Conservation (phyloP, 37 sponge, comb jelly and placozoan genomes). For the Cladorhizidae sp. region DNA sequence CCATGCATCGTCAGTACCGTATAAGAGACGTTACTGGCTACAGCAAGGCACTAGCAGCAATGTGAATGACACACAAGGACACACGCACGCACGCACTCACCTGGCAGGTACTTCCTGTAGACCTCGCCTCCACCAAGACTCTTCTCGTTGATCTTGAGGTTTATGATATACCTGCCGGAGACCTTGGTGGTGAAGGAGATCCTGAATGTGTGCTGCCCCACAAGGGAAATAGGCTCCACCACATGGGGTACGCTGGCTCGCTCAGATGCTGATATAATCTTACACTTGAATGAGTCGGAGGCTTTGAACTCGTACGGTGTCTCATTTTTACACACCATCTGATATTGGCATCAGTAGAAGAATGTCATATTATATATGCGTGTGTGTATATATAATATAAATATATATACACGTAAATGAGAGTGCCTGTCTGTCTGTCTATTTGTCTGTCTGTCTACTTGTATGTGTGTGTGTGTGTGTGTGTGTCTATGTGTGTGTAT, state of each 20-base stretch:
- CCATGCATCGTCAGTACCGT: no score
- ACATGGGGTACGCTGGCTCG: slow-evolving; percentile 48
- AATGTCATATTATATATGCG: no score
- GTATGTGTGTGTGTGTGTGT: no score
- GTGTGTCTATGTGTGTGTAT: no score
- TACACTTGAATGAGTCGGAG: slow-evolving; percentile 39
- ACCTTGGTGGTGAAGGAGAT: slow-evolving; percentile 65
- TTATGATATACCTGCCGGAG: slow-evolving; percentile 47
- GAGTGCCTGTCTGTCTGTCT: no score
- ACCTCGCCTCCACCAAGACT: slow-evolving; percentile 11
- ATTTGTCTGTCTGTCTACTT: no score
- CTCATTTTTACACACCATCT: slow-evolving; percentile 52
- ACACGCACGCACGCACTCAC: slow-evolving; percentile 3
- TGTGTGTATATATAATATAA: no score
- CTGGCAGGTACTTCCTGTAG: slow-evolving; percentile 50
- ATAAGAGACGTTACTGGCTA: no score
- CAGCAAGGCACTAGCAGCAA: no score
- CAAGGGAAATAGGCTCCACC: slow-evolving; percentile 59
- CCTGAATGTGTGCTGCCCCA: slow-evolving; percentile 26
- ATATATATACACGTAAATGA: no score
- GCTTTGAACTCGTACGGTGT: slow-evolving; percentile 52
- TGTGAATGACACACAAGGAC: no score
- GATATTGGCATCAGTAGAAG: no score
- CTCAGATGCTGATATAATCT: slow-evolving; percentile 1
- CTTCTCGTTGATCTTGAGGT: slow-evolving; percentile 42